Evolutionary conservation across 2,888 invertebrate genomes (phyloP).

Genomic region (Oegoconia quadripuncta): DNA sequence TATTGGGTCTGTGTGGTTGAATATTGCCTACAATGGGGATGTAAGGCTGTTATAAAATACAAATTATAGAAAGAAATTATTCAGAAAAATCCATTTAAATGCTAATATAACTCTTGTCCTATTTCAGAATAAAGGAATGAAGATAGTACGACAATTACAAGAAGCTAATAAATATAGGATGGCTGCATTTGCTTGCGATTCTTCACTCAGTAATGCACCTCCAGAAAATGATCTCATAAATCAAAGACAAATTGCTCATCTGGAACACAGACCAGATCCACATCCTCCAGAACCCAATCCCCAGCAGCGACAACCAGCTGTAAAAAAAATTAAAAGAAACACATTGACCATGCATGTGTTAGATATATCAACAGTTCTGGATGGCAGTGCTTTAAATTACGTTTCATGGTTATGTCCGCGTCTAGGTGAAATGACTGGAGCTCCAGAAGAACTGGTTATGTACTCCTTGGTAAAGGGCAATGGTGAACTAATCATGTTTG

Average conservation of each 20-base stretch:
- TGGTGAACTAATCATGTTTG: conserved; percentile 96
- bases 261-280: conserved; percentile 60
- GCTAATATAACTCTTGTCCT: neutral
- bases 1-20: too few species aligned
- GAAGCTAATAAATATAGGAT: conserved; percentile 74
- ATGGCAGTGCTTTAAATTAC: conserved; percentile 81
- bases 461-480: conserved; percentile 94
- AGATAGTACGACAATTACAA: conserved; percentile 69
- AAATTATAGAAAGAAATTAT: too few species aligned
- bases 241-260: conserved; percentile 68
- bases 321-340: conserved; percentile 81
- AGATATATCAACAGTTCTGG: conserved; percentile 87
- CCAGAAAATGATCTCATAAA: conserved; percentile 71
- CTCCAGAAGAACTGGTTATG: conserved; percentile 93
- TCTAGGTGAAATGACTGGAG: conserved; percentile 81
- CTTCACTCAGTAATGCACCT: conserved; percentile 44
- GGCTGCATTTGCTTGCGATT: conserved; percentile 75
- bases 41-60: too few species aligned
- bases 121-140: conserved; percentile 70
- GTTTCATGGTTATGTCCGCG: conserved; percentile 85
- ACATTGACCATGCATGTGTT: conserved; percentile 91
- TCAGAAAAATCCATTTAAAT: too few species aligned
- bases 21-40: too few species aligned
- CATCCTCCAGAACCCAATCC: conserved; percentile 49
- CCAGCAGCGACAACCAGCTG: conserved; percentile 59